phyloP scores from a whole-genome alignment of 2,797 vertebrate species.

The Micrastur ruficollis region DNA sequence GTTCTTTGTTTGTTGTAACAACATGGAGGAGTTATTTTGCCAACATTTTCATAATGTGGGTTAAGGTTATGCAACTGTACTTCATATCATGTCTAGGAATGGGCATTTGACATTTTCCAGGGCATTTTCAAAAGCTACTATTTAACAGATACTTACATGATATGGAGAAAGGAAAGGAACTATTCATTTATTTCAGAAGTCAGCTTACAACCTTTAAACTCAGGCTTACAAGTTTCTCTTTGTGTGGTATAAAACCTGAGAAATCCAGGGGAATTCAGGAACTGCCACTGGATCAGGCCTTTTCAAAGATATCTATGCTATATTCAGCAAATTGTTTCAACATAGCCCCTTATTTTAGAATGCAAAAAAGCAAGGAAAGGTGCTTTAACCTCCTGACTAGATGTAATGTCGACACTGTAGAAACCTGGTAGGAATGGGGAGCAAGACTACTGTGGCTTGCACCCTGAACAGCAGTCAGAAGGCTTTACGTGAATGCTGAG shows the following conservation, averaged over 20 bases:
- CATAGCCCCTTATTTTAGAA: background rate
- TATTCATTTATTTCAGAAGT: background rate
- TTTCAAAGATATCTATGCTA: background rate
- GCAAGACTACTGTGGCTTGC: background rate
- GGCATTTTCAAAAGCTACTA: background rate
- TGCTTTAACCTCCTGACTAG: background rate
- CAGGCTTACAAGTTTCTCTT: background rate
- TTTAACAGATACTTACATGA: background rate
- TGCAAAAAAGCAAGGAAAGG: background rate
- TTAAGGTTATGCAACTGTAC: background rate
- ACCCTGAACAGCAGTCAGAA: background rate
- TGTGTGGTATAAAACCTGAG: background rate
- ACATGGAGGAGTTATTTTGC: constrained; percentile 29
- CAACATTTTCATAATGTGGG: constrained; percentile 1
- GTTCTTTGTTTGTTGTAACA: constrained; percentile 38
- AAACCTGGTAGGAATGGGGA: background rate
- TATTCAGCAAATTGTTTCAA: background rate
- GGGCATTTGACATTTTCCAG: background rate
- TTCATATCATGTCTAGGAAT: background rate
- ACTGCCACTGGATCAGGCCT: background rate
- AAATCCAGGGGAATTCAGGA: background rate
- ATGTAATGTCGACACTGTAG: background rate
- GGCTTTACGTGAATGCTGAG: background rate
- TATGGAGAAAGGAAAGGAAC: background rate
- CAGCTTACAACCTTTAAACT: background rate